Evolutionary conservation across 1,140 invertebrate genomes (phyloP).

Genomic region (Xylocopa sonorina): DNA sequence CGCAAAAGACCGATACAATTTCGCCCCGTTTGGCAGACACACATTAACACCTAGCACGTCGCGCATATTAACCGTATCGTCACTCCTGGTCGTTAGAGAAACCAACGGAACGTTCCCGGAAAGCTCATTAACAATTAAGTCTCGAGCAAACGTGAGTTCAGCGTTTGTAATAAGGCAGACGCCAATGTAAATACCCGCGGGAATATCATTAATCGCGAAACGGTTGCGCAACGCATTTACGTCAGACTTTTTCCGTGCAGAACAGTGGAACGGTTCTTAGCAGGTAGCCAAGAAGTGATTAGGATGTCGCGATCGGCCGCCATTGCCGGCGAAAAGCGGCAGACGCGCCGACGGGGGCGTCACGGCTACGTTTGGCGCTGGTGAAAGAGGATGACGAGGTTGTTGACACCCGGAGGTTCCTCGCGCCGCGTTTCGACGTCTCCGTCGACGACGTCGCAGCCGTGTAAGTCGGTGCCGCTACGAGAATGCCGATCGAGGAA

Average conservation of each 20-base stretch:
- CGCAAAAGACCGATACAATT: no score
- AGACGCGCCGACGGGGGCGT: background rate
- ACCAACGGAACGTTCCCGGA: no score
- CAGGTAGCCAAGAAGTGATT: no score
- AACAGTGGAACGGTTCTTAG: background rate
- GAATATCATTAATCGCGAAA: slow-evolving; percentile 18
- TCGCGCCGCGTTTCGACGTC: slow-evolving; percentile 54
- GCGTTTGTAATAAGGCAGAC: background rate
- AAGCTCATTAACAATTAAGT: slow-evolving; percentile 9
- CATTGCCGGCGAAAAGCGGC: slow-evolving; percentile 17
- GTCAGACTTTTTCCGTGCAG: background rate
- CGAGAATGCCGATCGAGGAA: slow-evolving; percentile 60
- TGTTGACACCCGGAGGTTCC: slow-evolving; percentile 73
- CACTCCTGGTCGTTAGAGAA: no score
- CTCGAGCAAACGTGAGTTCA: background rate
- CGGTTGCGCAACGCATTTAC: slow-evolving; percentile 17
- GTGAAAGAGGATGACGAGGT: slow-evolving; percentile 69
- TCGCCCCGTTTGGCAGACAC: no score
- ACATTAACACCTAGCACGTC: no score
- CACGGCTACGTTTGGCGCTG: slow-evolving; percentile 32
- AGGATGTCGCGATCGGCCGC: slow-evolving; percentile 8
- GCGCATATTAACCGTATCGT: background rate
- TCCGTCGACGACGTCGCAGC: slow-evolving; percentile 17
- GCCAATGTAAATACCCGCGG: background rate
- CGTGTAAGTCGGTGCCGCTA: slow-evolving; percentile 29